phyloP scores from a whole-genome alignment of 2,113 vertebrate genomes.

The Nothocercus nigrocapillus region DNA sequence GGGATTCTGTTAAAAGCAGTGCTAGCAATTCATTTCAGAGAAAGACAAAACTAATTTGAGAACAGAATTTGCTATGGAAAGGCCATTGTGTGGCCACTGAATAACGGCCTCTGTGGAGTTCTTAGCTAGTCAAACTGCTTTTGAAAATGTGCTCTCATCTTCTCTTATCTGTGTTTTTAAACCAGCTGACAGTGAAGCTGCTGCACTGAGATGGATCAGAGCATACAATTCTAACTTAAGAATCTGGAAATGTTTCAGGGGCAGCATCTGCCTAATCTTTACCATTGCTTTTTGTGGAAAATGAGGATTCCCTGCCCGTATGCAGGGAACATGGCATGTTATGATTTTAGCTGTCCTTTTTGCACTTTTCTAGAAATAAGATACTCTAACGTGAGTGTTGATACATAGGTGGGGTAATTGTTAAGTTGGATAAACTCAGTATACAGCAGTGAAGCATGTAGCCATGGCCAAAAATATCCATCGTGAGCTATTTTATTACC shows the following conservation, averaged over 20 bases:
- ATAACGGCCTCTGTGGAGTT: neutral
- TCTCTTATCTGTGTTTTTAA: neutral
- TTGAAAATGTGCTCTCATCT: neutral
- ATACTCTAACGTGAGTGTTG: neutral
- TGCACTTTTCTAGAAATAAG: neutral
- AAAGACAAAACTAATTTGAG: neutral
- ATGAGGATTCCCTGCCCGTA: neutral
- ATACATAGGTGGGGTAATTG: neutral
- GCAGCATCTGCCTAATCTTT: neutral
- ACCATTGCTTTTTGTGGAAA: neutral
- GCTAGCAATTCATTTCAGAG: neutral
- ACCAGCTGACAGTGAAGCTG: neutral
- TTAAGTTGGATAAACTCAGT: neutral
- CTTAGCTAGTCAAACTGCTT: neutral
- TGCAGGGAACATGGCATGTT: neutral
- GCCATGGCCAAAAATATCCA: neutral
- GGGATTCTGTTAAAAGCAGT: neutral
- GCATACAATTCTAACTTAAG: neutral
- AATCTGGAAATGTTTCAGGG: neutral
- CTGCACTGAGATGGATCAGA: neutral
- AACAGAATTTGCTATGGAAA: neutral
- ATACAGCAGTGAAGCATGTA: neutral
- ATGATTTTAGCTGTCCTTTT: neutral
- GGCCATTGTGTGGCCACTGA: neutral
- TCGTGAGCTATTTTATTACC: neutral